Evolutionary conservation across 2,113 vertebrate genomes (phyloP).

Genomic region (Bettongia penicillata): DNA sequence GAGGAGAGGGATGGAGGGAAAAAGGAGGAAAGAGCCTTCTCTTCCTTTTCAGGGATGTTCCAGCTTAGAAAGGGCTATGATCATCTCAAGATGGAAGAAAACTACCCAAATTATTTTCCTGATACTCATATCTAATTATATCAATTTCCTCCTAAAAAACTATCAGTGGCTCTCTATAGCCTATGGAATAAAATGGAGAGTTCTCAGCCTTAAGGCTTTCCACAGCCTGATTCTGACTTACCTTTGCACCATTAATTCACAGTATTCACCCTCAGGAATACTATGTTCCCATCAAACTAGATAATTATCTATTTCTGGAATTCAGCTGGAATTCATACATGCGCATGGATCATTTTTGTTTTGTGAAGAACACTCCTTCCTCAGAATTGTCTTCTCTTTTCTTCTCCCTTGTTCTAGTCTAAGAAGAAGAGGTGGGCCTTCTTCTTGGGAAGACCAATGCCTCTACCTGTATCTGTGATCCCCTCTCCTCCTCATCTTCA

Average conservation of each 20-base stretch:
- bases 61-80: not conserved
- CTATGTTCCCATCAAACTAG: not conserved
- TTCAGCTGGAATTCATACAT: not conserved
- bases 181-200: not conserved
- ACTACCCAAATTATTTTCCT: not conserved
- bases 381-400: not conserved
- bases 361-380: not conserved
- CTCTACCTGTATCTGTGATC: not conserved
- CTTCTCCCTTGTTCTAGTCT: not conserved
- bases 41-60: not conserved
- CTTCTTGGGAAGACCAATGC: not conserved
- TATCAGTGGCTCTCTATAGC: not conserved
- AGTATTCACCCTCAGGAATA: not conserved
- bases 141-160: not conserved
- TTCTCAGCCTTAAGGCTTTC: not conserved
- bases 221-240: not conserved
- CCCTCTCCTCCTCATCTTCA: not conserved
- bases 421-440: not conserved
- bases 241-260: not conserved
- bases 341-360: not conserved
- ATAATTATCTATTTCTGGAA: not conserved
- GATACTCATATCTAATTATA: not conserved
- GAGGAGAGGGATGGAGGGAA: rapidly evolving
- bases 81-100: not conserved
- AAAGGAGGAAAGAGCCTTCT: not conserved